These are phyloP conservation scores for Drosophila nikananu DNA, from an alignment of 1,140 invertebrate genomes.

Conservation along the genomic window DNA sequence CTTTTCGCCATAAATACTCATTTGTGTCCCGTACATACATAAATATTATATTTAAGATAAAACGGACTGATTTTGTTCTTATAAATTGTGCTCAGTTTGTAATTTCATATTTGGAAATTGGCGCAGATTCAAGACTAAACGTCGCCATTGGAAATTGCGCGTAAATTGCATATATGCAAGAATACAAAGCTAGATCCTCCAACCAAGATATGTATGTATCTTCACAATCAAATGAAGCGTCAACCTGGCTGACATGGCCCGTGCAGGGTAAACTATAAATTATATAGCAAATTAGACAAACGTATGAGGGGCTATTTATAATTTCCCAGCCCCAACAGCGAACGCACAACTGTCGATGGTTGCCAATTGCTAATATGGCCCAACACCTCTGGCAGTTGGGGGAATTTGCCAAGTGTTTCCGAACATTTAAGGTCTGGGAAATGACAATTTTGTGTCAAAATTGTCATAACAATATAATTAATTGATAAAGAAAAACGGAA, in stretches of 20 bases:
- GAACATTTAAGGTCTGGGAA: constrained; percentile 3
- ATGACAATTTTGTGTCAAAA: background rate
- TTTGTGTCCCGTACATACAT: background rate
- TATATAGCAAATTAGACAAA: constrained; percentile 50
- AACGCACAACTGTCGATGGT: constrained; percentile 7
- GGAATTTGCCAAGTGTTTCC: constrained; percentile 9
- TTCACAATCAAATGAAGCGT: constrained; percentile 35
- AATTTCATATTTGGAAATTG: constrained; percentile 42
- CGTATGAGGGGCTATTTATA: constrained; percentile 54
- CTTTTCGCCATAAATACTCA: constrained; percentile 8
- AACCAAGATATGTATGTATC: background rate
- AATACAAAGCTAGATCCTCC: constrained; percentile 2
- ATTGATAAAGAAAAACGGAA: background rate
- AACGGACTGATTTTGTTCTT: constrained; percentile 9
- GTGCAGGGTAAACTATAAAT: constrained; percentile 48
- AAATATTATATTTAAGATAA: constrained; percentile 15
- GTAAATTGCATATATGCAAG: constrained; percentile 17
- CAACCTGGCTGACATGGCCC: constrained; percentile 26
- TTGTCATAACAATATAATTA: background rate
- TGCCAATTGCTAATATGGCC: constrained; percentile 27
- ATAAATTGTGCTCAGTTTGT: constrained; percentile 47
- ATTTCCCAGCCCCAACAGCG: background rate
- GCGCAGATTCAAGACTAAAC: constrained; percentile 28
- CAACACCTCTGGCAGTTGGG: constrained; percentile 22
- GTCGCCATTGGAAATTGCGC: constrained; percentile 25